Conservation (phyloP, 2,113 vertebrate species). For the Acanthisitta chloris region DNA sequence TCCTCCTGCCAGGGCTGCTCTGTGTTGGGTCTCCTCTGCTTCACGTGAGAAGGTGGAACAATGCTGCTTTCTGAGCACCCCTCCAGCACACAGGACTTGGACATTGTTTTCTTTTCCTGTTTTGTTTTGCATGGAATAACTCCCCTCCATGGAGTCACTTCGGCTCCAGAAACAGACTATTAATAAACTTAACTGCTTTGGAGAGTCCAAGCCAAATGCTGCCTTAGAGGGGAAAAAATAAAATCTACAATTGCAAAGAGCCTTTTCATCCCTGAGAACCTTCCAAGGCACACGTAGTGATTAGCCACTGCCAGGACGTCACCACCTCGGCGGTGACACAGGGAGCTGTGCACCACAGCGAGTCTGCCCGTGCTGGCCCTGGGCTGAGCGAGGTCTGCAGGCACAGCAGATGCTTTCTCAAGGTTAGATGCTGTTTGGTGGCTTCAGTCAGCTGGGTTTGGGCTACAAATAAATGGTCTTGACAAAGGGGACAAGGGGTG, state of each 20-base stretch:
- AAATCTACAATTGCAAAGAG: not conserved
- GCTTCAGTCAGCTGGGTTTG: not conserved
- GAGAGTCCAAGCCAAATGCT: not conserved
- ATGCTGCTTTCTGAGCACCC: not conserved
- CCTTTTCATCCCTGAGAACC: not conserved
- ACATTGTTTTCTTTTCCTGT: constrained; percentile 59
- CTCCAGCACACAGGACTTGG: not conserved
- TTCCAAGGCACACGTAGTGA: not conserved
- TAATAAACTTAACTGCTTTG: constrained; percentile 23
- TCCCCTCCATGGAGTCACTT: constrained; percentile 6
- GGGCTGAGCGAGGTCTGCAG: not conserved
- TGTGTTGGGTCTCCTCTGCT: not conserved
- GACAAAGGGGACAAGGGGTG: not conserved
- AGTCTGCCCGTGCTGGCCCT: not conserved
- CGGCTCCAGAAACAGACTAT: constrained; percentile 38
- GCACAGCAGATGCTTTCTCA: not conserved
- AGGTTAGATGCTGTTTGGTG: not conserved
- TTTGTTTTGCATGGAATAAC: constrained; percentile 27
- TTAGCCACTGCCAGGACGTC: not conserved
- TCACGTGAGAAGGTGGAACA: not conserved
- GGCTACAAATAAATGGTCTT: not conserved
- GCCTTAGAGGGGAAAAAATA: not conserved
- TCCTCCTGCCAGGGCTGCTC: not conserved
- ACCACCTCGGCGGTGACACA: not conserved
- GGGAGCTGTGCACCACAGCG: not conserved